Evolutionary conservation across 2,797 vertebrate genomes (phyloP).

Genomic region (Pipistrellus pygmaeus): DNA sequence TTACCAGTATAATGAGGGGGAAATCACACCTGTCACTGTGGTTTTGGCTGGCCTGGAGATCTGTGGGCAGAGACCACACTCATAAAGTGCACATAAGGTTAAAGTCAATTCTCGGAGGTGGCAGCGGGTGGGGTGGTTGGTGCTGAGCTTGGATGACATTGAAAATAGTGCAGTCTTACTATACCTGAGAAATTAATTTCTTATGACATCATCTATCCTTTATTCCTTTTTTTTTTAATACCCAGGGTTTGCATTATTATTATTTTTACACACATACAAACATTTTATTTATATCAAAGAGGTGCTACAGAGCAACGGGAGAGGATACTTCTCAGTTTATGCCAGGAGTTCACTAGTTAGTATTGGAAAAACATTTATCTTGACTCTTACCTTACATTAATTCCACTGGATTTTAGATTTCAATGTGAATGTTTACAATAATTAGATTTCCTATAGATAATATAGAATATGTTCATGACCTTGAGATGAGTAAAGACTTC

Average conservation of each 20-base stretch:
- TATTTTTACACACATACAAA: neutral
- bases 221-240: slow-evolving; percentile 47
- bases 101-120: neutral
- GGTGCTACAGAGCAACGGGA: neutral
- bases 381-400: neutral
- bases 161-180: neutral
- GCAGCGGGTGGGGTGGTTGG: neutral
- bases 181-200: neutral
- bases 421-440: neutral
- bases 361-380: slow-evolving; percentile 4
- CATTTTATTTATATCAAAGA: neutral
- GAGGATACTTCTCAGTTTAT: neutral
- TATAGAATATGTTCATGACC: neutral
- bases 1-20: neutral
- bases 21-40: neutral
- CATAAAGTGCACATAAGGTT: neutral
- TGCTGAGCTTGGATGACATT: neutral
- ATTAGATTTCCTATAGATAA: neutral
- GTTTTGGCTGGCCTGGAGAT: neutral
- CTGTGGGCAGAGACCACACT: neutral
- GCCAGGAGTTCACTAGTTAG: neutral
- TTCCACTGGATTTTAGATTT: slow-evolving; percentile 30
- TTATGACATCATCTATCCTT: neutral
- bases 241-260: neutral
- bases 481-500: neutral